Conservation (phyloP, 2,888 invertebrate genomes). For the Tridacna gigas region DNA sequence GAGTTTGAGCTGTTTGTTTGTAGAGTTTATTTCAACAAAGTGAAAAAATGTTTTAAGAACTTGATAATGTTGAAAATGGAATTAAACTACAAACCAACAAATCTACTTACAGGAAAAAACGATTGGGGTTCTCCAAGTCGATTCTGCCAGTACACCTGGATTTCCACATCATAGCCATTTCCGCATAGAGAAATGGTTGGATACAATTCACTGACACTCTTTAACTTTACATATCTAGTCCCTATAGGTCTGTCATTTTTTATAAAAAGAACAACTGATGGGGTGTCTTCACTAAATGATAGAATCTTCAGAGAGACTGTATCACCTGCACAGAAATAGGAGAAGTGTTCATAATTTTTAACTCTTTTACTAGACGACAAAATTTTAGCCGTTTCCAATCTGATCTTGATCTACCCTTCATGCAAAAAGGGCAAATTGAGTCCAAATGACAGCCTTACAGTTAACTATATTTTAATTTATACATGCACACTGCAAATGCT, state of each 20-base stretch:
- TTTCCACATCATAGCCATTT: conserved; percentile 78
- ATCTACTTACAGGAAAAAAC: conserved; percentile 73
- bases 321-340: conserved; percentile 55
- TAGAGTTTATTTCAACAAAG: too few species aligned
- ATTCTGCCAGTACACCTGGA: conserved; percentile 80
- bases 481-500: too few species aligned
- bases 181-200: conserved; percentile 81
- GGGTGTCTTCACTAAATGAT: conserved; percentile 69
- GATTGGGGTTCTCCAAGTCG: conserved; percentile 71
- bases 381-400: too few species aligned
- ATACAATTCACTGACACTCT: conserved; percentile 70
- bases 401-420: too few species aligned
- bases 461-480: too few species aligned
- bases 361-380: too few species aligned
- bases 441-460: too few species aligned
- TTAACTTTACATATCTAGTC: conserved; percentile 74
- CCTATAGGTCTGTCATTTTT: conserved; percentile 80
- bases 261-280: conserved; percentile 77
- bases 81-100: too few species aligned
- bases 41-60: too few species aligned
- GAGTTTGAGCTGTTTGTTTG: too few species aligned
- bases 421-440: too few species aligned
- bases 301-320: conserved; percentile 76
- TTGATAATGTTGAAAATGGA: too few species aligned
- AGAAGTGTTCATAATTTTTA: not conserved